Percentiles rank a stretch among this genome's conserved stretches.
phyloP scores from a whole-genome alignment of 2,797 vertebrate species.

The Helostoma temminkii region DNA sequence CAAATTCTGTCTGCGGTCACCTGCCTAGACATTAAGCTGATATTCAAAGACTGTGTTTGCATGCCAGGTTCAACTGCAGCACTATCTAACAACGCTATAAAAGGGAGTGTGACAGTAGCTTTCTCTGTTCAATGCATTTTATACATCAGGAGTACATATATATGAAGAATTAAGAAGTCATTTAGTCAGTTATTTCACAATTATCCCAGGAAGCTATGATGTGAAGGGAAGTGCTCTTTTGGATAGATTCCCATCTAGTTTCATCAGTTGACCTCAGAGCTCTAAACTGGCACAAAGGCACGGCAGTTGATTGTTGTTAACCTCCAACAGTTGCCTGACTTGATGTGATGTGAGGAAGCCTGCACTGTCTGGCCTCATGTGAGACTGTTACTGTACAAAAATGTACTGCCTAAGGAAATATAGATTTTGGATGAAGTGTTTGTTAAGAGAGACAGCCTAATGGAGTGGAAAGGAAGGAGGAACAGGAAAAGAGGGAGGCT shows the following conservation, averaged over 20 bases:
- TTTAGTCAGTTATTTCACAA: too few species aligned
- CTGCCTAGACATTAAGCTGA: slow-evolving; percentile 16
- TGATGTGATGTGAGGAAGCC: slow-evolving; percentile 24
- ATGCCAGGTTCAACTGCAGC: slow-evolving; percentile 16
- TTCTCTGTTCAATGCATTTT: slow-evolving; percentile 33
- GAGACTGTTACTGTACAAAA: slow-evolving; percentile 18
- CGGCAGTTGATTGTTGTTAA: slow-evolving; percentile 22
- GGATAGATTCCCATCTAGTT: slow-evolving; percentile 18
- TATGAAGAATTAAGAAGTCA: too few species aligned
- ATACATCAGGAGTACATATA: slow-evolving; percentile 13
- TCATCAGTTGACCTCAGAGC: slow-evolving; percentile 33
- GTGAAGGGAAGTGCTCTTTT: slow-evolving; percentile 26
- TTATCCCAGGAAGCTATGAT: slow-evolving; percentile 2
- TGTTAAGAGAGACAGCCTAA: slow-evolving; percentile 9
- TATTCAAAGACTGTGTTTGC: slow-evolving; percentile 67
- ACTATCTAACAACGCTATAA: slow-evolving; percentile 2
- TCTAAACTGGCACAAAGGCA: slow-evolving; percentile 20
- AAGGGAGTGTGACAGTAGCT: slow-evolving; percentile 11
- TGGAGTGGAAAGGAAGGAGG: slow-evolving; percentile 35
- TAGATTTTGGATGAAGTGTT: not conserved
- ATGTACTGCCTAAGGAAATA: slow-evolving; percentile 13
- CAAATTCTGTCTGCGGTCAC: not conserved
- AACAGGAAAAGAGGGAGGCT: slow-evolving; percentile 56
- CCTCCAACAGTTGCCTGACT: slow-evolving; percentile 22
- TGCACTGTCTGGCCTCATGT: slow-evolving; percentile 13